Evolutionary conservation across 2,113 vertebrate genomes (phyloP).

Genomic region (Cricetomys ansorgei): DNA sequence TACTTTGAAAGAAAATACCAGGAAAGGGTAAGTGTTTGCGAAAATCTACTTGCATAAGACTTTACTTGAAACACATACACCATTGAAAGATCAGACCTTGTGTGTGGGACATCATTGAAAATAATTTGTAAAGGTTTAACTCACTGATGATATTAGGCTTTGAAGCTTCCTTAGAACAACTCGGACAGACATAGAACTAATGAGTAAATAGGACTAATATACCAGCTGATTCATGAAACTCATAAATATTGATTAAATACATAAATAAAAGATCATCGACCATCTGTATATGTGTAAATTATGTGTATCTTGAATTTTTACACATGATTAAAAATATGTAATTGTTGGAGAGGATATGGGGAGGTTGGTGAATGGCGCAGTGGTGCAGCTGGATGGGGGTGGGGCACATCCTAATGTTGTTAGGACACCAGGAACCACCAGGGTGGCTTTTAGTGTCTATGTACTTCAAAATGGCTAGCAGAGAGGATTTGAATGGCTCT

Average conservation of each 20-base stretch:
- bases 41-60: slow-evolving; percentile 20
- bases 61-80: slow-evolving; percentile 33
- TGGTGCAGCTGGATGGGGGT: not conserved
- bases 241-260: slow-evolving; percentile 30
- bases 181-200: slow-evolving; percentile 46
- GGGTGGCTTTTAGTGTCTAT: not conserved
- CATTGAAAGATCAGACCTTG: not conserved
- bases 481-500: not conserved
- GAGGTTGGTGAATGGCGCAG: not conserved
- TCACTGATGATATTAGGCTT: not conserved
- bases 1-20: slow-evolving; percentile 89
- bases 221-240: slow-evolving; percentile 18
- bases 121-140: not conserved
- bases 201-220: not conserved
- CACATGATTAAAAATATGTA: not conserved
- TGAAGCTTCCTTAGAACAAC: slow-evolving; percentile 31
- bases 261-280: slow-evolving; percentile 13
- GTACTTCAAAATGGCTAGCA: not conserved
- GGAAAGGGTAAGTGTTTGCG: slow-evolving; percentile 83
- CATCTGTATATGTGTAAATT: slow-evolving; percentile 26
- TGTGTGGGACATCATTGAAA: slow-evolving; percentile 19
- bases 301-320: slow-evolving; percentile 10
- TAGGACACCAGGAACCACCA: not conserved
- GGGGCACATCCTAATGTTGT: not conserved
- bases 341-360: not conserved